These are phyloP conservation scores for Siniperca scherzeri DNA, from an alignment of 2,797 vertebrate species.

Conservation along the genomic window DNA sequence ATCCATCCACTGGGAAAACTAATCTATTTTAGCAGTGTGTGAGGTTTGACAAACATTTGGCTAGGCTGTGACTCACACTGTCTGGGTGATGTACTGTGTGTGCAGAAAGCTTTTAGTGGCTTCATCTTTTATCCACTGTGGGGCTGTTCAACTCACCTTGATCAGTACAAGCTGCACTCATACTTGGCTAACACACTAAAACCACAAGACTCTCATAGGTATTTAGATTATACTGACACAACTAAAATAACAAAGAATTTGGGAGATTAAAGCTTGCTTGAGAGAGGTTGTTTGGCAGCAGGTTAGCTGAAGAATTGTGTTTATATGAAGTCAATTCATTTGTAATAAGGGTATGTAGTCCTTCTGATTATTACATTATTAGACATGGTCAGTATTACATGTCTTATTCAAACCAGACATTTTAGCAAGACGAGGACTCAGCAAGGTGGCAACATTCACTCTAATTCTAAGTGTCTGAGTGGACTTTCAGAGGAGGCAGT, in stretches of 20 bases:
- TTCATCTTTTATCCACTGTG: conserved; percentile 59
- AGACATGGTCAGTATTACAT: not conserved
- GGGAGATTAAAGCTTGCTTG: conserved; percentile 10
- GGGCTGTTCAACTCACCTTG: conserved; percentile 47
- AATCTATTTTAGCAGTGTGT: conserved; percentile 58
- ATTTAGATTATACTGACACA: conserved; percentile 18
- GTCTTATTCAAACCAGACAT: conserved; percentile 14
- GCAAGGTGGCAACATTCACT: conserved; percentile 12
- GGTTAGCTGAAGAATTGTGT: not conserved
- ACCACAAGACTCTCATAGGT: conserved; percentile 8
- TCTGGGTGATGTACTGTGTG: conserved; percentile 56
- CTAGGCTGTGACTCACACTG: conserved; percentile 54
- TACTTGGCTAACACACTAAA: conserved; percentile 23
- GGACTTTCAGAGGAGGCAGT: conserved; percentile 28
- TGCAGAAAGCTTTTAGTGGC: conserved; percentile 64
- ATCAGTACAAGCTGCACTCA: conserved; percentile 48
- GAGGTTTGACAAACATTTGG: conserved; percentile 58
- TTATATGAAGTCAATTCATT: not conserved
- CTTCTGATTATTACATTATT: not conserved
- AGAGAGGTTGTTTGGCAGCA: conserved; percentile 13
- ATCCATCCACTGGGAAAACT: conserved; percentile 40
- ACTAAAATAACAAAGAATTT: conserved; percentile 10
- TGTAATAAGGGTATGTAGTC: not conserved
- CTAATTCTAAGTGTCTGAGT: conserved; percentile 4
- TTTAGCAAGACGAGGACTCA: conserved; percentile 23